Base-by-base conservation (phyloP, 2,797 vertebrate genomes). In the Champsocephalus esox region DNA sequence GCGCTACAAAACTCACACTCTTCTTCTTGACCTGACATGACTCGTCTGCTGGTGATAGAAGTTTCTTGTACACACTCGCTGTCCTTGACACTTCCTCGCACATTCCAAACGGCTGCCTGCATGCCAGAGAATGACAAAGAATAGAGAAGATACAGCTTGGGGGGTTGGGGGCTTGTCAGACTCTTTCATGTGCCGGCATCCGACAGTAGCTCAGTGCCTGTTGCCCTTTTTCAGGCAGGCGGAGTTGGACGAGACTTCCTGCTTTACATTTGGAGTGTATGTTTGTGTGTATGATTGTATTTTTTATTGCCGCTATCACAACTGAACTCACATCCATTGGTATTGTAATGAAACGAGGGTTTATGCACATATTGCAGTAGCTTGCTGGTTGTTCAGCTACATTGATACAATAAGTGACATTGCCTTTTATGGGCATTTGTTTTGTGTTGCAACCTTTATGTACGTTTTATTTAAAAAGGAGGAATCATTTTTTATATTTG, bases 11-110 rank as follows among this genome's bases (percentile, higher is more conserved):
- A 63, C 48, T 12, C 2, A 3, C 51, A 14, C 12, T 61, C 6
- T 12, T 61, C 9, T 12, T 62, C 17, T 58, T 51, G 58, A 66
- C 70, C 58, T 67, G 13, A 66, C 44, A 48, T 52, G 56, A 63
- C 24, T 60, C 4, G 13, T 48, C 46, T 59, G 45, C 16, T 56
- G 32, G 28, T 66, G 24, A 58, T 41, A 52, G 32, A 14, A 41
- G 59, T 32, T 71, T 13, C 1, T 38, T 43, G 24, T 38, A 11
- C 16, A 21, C 45, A 55, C n/a, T 60, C 32, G 5, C 34, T 50
- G 52, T 46, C 72, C 58, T 66, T 59, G 50, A 61, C 17, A 66
- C 48, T 41, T 56, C 32, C 44, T 38, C 14, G 3, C 34, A 73
- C 32, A 46, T 34, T 41, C 34, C 0, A 2, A 51, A 70, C 13